Evolutionary conservation across 2,888 invertebrate genomes (phyloP).

Genomic region (Resseliella maxima): DNA sequence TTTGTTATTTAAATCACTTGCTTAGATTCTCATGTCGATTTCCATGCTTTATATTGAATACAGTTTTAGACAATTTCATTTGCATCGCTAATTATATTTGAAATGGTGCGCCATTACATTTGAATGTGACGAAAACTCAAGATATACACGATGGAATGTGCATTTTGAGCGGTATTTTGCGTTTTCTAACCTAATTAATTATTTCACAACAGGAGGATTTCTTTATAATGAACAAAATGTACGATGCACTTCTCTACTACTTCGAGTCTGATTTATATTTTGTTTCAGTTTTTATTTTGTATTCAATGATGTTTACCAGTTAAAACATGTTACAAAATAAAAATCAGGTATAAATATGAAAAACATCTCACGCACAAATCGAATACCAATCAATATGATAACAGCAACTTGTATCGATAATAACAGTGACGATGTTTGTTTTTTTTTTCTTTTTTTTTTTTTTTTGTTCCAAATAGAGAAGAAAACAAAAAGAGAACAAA

Average conservation of each 20-base stretch:
- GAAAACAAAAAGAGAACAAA: too few relatives aligned
- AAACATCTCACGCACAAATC: constrained; percentile 11
- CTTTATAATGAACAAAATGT: constrained; percentile 17
- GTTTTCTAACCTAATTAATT: constrained; percentile 51
- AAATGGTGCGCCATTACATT: not conserved
- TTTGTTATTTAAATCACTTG: not conserved
- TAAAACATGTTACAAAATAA: not conserved
- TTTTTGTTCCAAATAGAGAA: too few relatives aligned
- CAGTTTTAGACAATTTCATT: not conserved
- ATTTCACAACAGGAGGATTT: constrained; percentile 46
- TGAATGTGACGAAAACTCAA: too few relatives aligned
- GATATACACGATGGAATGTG: too few relatives aligned
- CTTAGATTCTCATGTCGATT: constrained; percentile 1
- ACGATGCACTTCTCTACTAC: not conserved
- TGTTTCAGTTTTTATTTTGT: not conserved
- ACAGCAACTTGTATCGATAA: not conserved
- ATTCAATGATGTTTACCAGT: not conserved
- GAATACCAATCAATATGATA: not conserved
- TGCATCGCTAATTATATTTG: constrained; percentile 5
- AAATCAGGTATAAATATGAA: not conserved
- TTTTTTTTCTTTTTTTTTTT: too few relatives aligned
- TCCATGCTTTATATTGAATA: not conserved
- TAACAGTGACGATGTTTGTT: not conserved
- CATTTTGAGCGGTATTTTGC: constrained; percentile 36
- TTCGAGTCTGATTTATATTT: not conserved